Percentiles rank a stretch among this genome's conserved stretches.
These are phyloP conservation scores for Coregonus ussuriensis DNA, from an alignment of 2,797 vertebrate species.

Conservation along the genomic window DNA sequence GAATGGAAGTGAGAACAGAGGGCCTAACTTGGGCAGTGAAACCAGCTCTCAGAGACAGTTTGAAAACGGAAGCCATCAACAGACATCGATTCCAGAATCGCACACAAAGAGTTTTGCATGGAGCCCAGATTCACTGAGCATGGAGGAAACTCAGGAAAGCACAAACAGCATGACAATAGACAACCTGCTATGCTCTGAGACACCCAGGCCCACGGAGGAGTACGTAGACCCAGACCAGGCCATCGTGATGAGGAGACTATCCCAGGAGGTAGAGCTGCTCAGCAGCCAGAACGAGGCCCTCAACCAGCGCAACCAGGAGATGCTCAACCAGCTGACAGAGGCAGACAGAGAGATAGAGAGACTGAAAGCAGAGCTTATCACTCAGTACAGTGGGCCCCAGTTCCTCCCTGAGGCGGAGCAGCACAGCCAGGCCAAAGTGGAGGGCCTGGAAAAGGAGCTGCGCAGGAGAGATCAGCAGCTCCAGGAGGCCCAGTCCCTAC, in stretches of 20 bases:
- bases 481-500: slow-evolving; percentile 54
- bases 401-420: slow-evolving; percentile 49
- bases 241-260: slow-evolving; percentile 37
- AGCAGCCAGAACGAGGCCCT: slow-evolving; percentile 63
- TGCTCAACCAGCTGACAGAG: slow-evolving; percentile 74
- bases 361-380: slow-evolving; percentile 61
- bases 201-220: slow-evolving; percentile 19
- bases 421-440: slow-evolving; percentile 6
- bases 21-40: background rate
- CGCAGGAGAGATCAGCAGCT: slow-evolving; percentile 54
- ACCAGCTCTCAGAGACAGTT: slow-evolving; percentile 12
- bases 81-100: slow-evolving; percentile 17
- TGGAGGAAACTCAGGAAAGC: slow-evolving; percentile 23
- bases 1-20: slow-evolving; percentile 12
- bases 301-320: slow-evolving; percentile 73
- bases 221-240: slow-evolving; percentile 31
- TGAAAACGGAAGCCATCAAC: slow-evolving; percentile 3
- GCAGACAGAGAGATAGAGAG: slow-evolving; percentile 70
- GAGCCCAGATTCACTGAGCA: background rate
- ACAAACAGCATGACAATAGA: background rate
- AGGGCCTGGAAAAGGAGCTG: slow-evolving; percentile 58
- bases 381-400: slow-evolving; percentile 34
- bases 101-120: background rate
- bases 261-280: slow-evolving; percentile 59
- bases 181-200: slow-evolving; percentile 20